These are phyloP conservation scores for Lycocerus yunnanus DNA, from an alignment of 2,888 invertebrate genomes.

Conservation along the genomic window DNA sequence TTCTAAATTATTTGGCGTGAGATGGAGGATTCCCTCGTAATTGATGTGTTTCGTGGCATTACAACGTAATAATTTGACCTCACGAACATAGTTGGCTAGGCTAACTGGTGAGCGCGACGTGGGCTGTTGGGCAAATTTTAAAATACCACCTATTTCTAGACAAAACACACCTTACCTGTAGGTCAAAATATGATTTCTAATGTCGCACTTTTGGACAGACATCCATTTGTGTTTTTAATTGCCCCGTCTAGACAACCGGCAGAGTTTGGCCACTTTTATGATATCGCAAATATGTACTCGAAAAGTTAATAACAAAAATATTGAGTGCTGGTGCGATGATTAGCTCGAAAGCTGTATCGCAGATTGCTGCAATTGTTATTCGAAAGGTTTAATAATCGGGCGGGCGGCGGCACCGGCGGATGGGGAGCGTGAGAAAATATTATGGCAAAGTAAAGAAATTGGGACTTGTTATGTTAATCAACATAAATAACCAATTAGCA, in stretches of 20 bases:
- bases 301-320: background rate
- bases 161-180: background rate
- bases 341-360: background rate
- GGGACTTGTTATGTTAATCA: background rate
- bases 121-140: slow-evolving; percentile 5
- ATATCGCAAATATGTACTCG: background rate
- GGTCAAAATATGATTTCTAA: background rate
- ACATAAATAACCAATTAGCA: background rate
- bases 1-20: slow-evolving; percentile 21
- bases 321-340: background rate
- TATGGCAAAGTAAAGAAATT: background rate
- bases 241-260: background rate
- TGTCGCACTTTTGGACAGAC: background rate
- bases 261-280: background rate
- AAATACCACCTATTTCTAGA: background rate
- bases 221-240: background rate
- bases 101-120: slow-evolving; percentile 1
- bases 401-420: background rate
- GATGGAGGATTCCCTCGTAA: slow-evolving; percentile 18
- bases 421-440: background rate
- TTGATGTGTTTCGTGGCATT: slow-evolving; percentile 23
- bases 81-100: slow-evolving; percentile 11
- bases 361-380: background rate
- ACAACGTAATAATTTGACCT: slow-evolving; percentile 24
- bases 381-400: background rate